These are phyloP conservation scores for Eupithecia subfuscata DNA, from an alignment of 2,888 invertebrate species.

Conservation along the genomic window DNA sequence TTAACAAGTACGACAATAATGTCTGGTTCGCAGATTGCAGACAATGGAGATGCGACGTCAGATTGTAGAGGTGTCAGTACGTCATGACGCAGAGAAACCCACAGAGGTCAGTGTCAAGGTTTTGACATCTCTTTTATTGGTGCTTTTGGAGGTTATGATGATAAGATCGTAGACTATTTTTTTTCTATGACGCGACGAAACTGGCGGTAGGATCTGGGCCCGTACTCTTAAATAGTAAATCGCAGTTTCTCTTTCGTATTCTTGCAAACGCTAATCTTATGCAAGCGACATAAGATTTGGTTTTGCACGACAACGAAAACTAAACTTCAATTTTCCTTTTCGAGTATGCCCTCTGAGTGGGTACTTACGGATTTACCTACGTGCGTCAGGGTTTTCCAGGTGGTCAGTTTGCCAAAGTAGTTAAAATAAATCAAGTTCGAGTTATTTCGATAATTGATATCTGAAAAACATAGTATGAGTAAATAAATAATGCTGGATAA, in stretches of 20 bases:
- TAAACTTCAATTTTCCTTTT: too few species aligned
- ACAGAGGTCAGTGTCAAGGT: constrained; percentile 47
- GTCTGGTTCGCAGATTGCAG: constrained; percentile 43
- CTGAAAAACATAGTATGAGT: too few species aligned
- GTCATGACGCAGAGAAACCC: constrained; percentile 44
- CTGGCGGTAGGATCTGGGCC: not conserved
- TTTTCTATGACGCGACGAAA: not conserved
- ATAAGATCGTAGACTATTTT: not conserved
- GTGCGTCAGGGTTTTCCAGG: not conserved
- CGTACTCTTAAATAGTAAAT: too few species aligned
- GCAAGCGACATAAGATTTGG: too few species aligned
- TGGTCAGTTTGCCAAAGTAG: not conserved
- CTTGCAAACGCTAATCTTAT: too few species aligned
- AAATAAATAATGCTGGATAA: too few species aligned
- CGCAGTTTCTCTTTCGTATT: too few species aligned
- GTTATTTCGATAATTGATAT: not conserved
- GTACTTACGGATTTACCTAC: not conserved
- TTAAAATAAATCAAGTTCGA: not conserved
- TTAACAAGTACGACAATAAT: constrained; percentile 53
- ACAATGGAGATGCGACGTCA: constrained; percentile 50
- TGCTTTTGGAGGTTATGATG: not conserved
- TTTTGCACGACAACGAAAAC: too few species aligned
- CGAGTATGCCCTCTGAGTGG: too few species aligned
- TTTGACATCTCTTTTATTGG: constrained; percentile 45
- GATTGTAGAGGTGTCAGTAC: constrained; percentile 34